Evolutionary conservation across 1,140 invertebrate genomes (phyloP).

Genomic region (roundworm (Caenorhabditis elegans)): DNA sequence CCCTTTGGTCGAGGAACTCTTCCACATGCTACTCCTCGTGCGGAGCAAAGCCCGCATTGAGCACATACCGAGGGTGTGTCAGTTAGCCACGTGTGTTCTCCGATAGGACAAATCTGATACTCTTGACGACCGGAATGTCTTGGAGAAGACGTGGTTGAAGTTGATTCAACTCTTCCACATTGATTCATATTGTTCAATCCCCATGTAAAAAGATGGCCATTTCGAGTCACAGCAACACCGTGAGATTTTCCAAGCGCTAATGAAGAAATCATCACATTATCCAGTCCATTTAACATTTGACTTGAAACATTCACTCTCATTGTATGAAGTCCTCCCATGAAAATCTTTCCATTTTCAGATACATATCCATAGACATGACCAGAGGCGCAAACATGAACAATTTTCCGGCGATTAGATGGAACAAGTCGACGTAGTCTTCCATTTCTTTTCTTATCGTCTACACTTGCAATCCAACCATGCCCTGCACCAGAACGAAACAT

Average conservation of each 20-base stretch:
- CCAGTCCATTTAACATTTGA: constrained; percentile 71
- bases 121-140: background rate
- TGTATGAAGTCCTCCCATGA: constrained; percentile 53
- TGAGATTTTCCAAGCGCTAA: constrained; percentile 93
- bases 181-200: constrained; percentile 97
- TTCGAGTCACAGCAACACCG: constrained; percentile 80
- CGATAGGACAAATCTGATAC: background rate
- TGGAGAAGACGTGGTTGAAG: constrained; percentile 24
- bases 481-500: constrained; percentile 60
- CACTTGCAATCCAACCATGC: constrained; percentile 57
- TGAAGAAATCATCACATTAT: constrained; percentile 79
- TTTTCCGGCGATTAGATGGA: constrained; percentile 51
- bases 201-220: constrained; percentile 89
- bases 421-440: constrained; percentile 49
- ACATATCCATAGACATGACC: constrained; percentile 55
- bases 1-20: constrained; percentile 35
- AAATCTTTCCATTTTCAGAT: constrained; percentile 58
- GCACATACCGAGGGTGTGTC: constrained; percentile 59
- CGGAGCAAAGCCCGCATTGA: constrained; percentile 58
- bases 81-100: constrained; percentile 56
- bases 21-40: constrained; percentile 50
- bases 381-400: constrained; percentile 31
- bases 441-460: constrained; percentile 33
- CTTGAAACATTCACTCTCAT: constrained; percentile 48
- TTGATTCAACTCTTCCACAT: constrained; percentile 77